A percentile compares a stretch with the other conserved stretches of the same genome.
These are phyloP conservation scores for Trochalopteron elliotii DNA, from an alignment of 2,113 vertebrate genomes.

Conservation along the genomic window DNA sequence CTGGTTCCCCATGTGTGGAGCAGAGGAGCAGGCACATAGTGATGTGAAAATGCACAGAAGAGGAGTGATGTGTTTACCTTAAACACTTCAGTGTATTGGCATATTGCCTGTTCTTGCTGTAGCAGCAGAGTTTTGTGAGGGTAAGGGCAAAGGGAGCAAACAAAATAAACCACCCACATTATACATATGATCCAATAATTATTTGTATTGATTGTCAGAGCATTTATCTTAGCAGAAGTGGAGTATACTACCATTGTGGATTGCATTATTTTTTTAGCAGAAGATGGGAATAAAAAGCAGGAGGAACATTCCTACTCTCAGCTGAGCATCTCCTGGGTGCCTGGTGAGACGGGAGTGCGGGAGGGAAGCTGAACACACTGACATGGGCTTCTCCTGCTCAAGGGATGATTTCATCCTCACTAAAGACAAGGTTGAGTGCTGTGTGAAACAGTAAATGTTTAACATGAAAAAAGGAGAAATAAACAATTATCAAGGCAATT, in stretches of 20 bases:
- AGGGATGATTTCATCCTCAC: not conserved
- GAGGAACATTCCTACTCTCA: not conserved
- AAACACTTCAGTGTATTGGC: not conserved
- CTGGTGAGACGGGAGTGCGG: not conserved
- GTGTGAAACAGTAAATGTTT: not conserved
- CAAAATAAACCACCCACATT: not conserved
- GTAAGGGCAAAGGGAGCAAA: not conserved
- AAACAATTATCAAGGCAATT: not conserved
- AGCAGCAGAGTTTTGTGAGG: not conserved
- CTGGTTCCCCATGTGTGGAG: not conserved
- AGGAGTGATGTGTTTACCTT: not conserved
- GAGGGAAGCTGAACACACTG: not conserved
- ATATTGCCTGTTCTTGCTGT: not conserved
- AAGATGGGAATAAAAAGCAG: not conserved
- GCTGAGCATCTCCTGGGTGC: not conserved
- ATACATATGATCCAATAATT: not conserved
- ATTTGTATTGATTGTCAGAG: not conserved
- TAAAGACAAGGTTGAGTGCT: not conserved
- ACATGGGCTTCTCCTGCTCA: fast-evolving
- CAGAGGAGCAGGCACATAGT: not conserved
- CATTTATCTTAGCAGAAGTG: not conserved
- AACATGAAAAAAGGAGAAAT: not conserved
- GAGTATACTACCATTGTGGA: not conserved
- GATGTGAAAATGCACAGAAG: not conserved
- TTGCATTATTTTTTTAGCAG: not conserved